phyloP scores from a whole-genome alignment of 2,797 vertebrate species.

The Acomys russatus region DNA sequence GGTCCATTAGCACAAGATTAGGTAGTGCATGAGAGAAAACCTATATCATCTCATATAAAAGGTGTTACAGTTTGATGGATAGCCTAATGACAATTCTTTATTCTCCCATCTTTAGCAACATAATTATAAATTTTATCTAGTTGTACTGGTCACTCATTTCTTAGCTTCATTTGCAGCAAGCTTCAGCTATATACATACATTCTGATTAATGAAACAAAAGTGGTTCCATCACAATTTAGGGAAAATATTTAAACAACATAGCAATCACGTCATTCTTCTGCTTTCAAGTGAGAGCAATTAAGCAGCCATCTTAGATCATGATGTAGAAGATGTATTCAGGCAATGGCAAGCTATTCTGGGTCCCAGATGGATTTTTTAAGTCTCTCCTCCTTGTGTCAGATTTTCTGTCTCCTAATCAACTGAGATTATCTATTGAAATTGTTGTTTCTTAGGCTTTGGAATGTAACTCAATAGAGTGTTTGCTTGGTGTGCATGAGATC shows the following conservation, averaged over 20 bases:
- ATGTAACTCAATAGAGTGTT: neutral
- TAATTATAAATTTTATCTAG: neutral
- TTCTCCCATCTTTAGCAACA: neutral
- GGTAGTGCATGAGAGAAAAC: neutral
- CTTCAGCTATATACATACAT: neutral
- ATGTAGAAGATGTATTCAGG: neutral
- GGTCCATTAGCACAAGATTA: neutral
- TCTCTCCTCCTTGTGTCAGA: neutral
- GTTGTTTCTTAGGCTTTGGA: neutral
- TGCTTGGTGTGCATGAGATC: neutral
- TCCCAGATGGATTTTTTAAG: neutral
- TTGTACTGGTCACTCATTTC: conserved; percentile 22
- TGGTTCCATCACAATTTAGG: neutral
- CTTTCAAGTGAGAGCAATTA: neutral
- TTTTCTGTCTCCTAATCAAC: neutral
- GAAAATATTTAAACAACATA: neutral
- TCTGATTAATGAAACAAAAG: conserved; percentile 10
- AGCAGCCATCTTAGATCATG: neutral
- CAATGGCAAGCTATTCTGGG: neutral
- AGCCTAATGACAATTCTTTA: neutral
- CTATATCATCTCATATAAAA: neutral
- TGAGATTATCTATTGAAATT: neutral
- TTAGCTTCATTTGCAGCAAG: neutral
- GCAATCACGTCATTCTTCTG: neutral
- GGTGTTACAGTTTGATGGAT: neutral